Base-by-base conservation (phyloP, 2,797 vertebrate species). In the Tinamus major region DNA sequence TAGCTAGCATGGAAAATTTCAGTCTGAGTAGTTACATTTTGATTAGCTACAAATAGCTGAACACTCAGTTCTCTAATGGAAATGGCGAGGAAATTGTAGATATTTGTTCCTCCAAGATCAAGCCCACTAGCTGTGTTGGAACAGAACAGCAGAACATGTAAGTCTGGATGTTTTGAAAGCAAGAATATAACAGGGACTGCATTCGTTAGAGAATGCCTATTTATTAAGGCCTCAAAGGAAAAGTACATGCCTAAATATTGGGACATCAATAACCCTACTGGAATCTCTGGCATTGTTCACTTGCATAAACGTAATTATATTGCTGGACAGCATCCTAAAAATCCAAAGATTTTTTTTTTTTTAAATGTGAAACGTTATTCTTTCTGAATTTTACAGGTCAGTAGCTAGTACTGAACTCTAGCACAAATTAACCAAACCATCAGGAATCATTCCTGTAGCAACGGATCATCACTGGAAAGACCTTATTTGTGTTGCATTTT, bases 401-500 rank as follows among this genome's bases (percentile, higher is more conserved):
- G 9, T 19, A 79, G 31, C 42, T 24, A 15, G 1, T 1, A 6
- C 59, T 2, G 5, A 85, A 39, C 56, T 12, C 31, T 9, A 56
- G 41, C 37, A 44, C 35, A 65, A 13, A 4, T 6, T 6, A 79
- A 24, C 1, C 8, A 53, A 53, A 48, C 9, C 3, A 6, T 13
- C 4, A 26, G 31, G 44, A 87, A 23, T 19, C n/a, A 23, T 10
- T 78, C 35, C 37, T 53, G 67, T 11, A 23, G 20, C 18, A 23
- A 21, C 12, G 7, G 33, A 26, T 1, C 21, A 26, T 23, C 13
- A 24, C 2, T 33, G 42, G 49, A 71, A 31, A 0, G 0, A 20
- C 17, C 3, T 10, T 10, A 58, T 1, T 13, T 13, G 5, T 0
- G 51, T 5, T 41, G 21, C 46, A 1, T 15, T 80, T 68, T 27